Base-by-base conservation (phyloP, 2,888 invertebrate genomes). In the Stramonita haemastoma region DNA sequence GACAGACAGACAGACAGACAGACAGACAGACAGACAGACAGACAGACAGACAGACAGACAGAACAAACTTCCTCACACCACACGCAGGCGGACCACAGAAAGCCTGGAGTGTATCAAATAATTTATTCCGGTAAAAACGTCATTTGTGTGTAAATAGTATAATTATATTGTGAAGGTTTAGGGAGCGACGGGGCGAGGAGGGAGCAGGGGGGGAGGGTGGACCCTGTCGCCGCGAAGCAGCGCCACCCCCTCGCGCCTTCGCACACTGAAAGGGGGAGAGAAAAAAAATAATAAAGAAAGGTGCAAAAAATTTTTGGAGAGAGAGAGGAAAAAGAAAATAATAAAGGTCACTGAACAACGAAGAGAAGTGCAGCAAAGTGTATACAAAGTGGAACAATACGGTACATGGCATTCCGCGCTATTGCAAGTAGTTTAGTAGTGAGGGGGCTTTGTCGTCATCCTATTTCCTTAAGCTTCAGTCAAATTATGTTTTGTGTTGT, bases 101-200 rank as follows among this genome's bases (percentile, higher is more conserved):
- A 36, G 36, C 66, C 46, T 4, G 36, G 73, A 89, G 91, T 91
- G 90, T 91, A 91, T 91, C 90, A 90, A 91, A 91, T 91, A 91
- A 86, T 91, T 91, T 91, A 91, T 91, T 91, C 88, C 89, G 88
- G 90, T 90, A 91, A 91, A n/a, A 91, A 90, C 90, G 90, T 90
- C 88, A 90, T 90, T 87, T 90, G 89, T 87, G 90, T 90, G 90
- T 88, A 91, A 91, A 90, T 81, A 90, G 88, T 86, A 87, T 81
- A 89, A 84, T 46, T 84, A 87, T 79, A 90, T 90, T 36, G 90
- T 90, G 91, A 90, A 90, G 91, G 88, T 17, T 17, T 34, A 34
- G 13, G 87, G 89, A 73, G 79, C 66, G 70, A 29, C 19, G 73
- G 66, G 32, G 89, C 85, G 70, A 83, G 89, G 87, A 46, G 81